Evolutionary conservation across 1,140 invertebrate species (phyloP), one percentile per base, ranked within the genome.

Genomic region (Euwallacea similis): DNA sequence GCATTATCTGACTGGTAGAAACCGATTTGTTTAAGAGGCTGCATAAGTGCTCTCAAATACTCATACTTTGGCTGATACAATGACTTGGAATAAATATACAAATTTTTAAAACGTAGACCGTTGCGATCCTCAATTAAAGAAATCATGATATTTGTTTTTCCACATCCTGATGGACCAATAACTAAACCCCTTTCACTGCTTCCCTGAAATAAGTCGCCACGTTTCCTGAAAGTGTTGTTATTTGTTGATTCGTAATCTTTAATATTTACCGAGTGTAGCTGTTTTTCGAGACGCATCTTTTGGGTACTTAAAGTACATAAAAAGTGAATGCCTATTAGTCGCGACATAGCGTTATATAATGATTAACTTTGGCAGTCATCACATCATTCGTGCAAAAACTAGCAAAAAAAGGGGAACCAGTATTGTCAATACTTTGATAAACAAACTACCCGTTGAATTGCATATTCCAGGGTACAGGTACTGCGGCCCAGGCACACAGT

Each of bases 381-480:
- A n/a, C n/a, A n/a, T n/a, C n/a, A n/a, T n/a, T n/a, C n/a, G n/a
- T n/a, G n/a, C n/a, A n/a, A n/a, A n/a, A n/a, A n/a, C n/a, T n/a
- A n/a, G n/a, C n/a, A n/a, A 13, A 42, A 63, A 66, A 56, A 53
- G 33, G 7, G 46, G 66, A 43, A 44, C 7, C n/a, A 42, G 54
- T 59, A 13, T 67, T 16, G n/a, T 66, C 4, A 67, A 67, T 60
- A 21, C 66, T 21, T 44, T 67, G 15, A 56, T 67, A 56, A 67
- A 69, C 56, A 61, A 69, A 50, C 33, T 60, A 44, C 66, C 56
- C 10, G 41, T 69, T 61, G 58, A 61, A 61, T 50, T 60, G 41
- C 66, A 69, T 69, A 15, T 69, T 7, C 66, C 66, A 2, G 66
- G 66, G 53, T 69, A 69, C 21, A 54, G 61, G 10, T 69, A 42